Evolutionary conservation across 1,140 invertebrate species (phyloP).

Genomic region (Branchinecta lynchi): DNA sequence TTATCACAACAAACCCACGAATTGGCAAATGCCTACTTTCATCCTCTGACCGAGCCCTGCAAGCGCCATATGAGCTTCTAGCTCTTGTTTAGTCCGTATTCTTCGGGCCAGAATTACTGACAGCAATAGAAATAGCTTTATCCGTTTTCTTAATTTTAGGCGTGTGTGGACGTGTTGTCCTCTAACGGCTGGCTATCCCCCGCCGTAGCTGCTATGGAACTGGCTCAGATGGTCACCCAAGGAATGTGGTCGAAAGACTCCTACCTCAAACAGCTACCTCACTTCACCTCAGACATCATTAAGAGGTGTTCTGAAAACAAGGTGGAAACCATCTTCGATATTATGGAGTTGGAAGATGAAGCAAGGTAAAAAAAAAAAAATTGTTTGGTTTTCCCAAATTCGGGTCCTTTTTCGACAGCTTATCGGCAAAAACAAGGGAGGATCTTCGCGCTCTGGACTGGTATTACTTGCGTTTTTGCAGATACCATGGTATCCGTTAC

Average conservation of each 20-base stretch:
- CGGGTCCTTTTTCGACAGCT: too few relatives aligned
- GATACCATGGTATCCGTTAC: too few relatives aligned
- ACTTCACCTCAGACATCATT: constrained; percentile 79
- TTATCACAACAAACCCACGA: too few relatives aligned
- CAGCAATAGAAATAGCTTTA: not conserved
- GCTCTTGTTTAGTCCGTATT: too few relatives aligned
- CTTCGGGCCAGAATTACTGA: too few relatives aligned
- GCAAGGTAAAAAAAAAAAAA: constrained; percentile 49
- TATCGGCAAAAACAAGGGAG: too few relatives aligned
- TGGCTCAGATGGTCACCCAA: constrained; percentile 98
- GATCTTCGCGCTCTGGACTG: too few relatives aligned
- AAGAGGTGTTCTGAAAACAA: constrained; percentile 72
- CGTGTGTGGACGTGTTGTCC: constrained; percentile 95
- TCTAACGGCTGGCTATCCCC: constrained; percentile 96
- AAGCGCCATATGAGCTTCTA: too few relatives aligned
- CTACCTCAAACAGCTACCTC: constrained; percentile 90
- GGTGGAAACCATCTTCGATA: constrained; percentile 93
- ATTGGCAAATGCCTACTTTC: too few relatives aligned
- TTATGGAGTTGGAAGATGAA: constrained; percentile 95
- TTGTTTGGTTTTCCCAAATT: too few relatives aligned
- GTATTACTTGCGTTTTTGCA: too few relatives aligned
- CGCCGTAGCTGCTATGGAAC: constrained; percentile 95
- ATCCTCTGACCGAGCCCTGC: too few relatives aligned
- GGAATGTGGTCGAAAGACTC: constrained; percentile 99
- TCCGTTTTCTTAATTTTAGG: constrained; percentile 66